Base-by-base conservation (phyloP, 2,888 invertebrate species). In the Parascotia fuliginaria region DNA sequence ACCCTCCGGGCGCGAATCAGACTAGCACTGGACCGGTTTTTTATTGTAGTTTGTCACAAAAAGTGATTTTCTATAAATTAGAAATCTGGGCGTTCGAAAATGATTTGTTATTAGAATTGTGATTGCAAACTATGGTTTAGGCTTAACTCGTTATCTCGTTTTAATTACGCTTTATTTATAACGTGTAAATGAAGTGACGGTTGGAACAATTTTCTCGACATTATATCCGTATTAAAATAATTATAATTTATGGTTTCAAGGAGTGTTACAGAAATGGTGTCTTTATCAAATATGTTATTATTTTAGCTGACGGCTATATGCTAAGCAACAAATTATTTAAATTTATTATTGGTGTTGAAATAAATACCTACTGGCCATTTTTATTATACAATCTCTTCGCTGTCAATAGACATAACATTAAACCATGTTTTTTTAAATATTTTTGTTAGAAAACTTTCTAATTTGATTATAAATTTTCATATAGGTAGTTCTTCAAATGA, bases 151-250 rank as follows among this genome's bases (percentile, higher is more conserved):
- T n/a, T 14, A 9, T 48, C 28, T 33, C 16, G 13, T 32, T 38
- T n/a, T 43, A 36, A 39, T 40, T 43, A 14, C n/a, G 12, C n/a
- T 37, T 44, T 44, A 45, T 51, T 45, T 45, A 45, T 51, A 19
- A 22, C 32, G 37, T 12, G 32, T 37, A 41, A 48, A 36, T 43
- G 36, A 29, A 29, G 40, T 37, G 28, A 31, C 28, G 12, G 37
- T n/a, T 37, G n/a, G 27, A 43, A 37, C 34, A 29, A 34, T 49
- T 43, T 48, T 34, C 37, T 29, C 38, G 22, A 49, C 49, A 49
- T 41, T 39, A 33, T n/a, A n/a, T 28, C 13, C 24, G 16, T 39
- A 43, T 40, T 15, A 43, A 40, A 40, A 40, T 22, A 34, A 24
- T 34, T 16, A 34, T 46, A 46, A 42, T 46, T 46, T 46, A 46